Conservation (phyloP, 2,113 vertebrate species). For the Nicator chloris region DNA sequence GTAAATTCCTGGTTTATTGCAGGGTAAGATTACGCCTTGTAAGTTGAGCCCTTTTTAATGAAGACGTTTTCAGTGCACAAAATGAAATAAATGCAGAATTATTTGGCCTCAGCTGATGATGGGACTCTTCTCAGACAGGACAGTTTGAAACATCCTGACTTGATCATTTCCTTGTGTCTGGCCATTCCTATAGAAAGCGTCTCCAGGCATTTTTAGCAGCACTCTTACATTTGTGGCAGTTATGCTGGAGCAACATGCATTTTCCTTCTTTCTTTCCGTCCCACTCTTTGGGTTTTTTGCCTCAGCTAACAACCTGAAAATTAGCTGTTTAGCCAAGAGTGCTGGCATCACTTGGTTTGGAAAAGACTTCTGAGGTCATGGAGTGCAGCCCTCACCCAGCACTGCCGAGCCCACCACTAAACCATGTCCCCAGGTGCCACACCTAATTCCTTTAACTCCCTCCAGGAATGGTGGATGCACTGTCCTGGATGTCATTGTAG, state of each 20-base stretch:
- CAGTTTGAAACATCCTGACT: not conserved
- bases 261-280: not conserved
- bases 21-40: not conserved
- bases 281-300: rapidly evolving
- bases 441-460: not conserved
- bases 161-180: not conserved
- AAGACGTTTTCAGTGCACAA: not conserved
- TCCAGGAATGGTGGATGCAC: not conserved
- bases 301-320: not conserved
- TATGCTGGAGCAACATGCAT: not conserved
- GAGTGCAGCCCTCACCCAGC: not conserved
- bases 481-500: no score
- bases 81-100: not conserved
- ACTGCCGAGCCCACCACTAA: not conserved
- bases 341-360: not conserved
- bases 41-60: not conserved
- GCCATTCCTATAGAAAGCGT: not conserved
- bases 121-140: not conserved
- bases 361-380: not conserved
- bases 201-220: not conserved
- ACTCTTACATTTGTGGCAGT: not conserved
- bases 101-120: not conserved
- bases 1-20: conserved; percentile 14
- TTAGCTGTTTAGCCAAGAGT: not conserved
- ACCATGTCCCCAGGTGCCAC: rapidly evolving